phyloP scores from a whole-genome alignment of 2,888 invertebrate species.

The Plebejus anna region DNA sequence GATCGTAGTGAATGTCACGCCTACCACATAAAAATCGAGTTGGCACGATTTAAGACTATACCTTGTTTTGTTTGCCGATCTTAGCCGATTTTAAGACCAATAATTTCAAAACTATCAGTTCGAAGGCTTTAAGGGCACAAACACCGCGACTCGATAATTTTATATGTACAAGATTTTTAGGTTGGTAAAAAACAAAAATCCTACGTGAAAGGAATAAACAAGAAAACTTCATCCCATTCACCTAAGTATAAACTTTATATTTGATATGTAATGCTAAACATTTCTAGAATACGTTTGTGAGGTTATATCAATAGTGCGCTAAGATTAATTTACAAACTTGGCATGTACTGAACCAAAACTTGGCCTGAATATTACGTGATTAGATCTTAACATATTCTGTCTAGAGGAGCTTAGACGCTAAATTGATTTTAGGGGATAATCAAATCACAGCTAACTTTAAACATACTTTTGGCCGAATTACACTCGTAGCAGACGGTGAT shows the following conservation, averaged over 20 bases:
- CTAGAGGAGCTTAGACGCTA: conserved; percentile 4
- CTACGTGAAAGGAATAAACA: not conserved
- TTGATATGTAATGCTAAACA: not conserved
- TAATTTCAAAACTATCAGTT: not conserved
- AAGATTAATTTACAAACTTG: conserved; percentile 22
- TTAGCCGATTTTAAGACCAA: not conserved
- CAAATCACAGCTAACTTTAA: not conserved
- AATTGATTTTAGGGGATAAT: not conserved
- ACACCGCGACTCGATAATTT: not conserved
- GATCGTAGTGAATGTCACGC: too few relatives aligned
- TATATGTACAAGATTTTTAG: not conserved
- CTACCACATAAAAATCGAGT: too few relatives aligned
- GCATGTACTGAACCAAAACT: conserved; percentile 6
- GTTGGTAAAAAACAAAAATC: not conserved
- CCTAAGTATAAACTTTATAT: not conserved
- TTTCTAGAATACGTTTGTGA: not conserved
- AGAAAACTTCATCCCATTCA: not conserved
- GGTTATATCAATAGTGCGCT: not conserved
- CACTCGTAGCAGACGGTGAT: not conserved
- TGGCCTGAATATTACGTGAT: conserved; percentile 20
- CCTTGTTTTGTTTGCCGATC: not conserved
- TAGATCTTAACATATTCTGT: conserved; percentile 17
- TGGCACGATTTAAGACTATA: too few relatives aligned
- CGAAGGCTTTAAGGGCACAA: not conserved
- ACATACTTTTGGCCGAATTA: not conserved